A percentile compares a stretch with the other conserved stretches of the same genome.
Conservation (phyloP, 1,140 invertebrate genomes). For the Diorhabda sublineata region DNA sequence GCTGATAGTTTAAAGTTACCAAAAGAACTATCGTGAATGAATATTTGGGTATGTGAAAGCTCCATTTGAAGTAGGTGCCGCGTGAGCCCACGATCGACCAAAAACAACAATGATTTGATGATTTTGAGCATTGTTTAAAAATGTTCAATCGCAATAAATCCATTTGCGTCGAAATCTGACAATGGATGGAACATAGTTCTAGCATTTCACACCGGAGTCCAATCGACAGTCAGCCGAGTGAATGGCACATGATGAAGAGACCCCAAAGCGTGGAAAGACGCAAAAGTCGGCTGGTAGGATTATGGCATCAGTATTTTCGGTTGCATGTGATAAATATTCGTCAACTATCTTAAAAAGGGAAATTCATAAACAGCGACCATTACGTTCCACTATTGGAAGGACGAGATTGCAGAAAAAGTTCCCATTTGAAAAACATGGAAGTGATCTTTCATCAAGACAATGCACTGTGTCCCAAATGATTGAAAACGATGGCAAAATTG, state of each 20-base stretch:
- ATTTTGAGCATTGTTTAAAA: too few species aligned
- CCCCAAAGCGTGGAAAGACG: neutral
- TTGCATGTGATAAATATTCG: too few species aligned
- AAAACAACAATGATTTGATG: too few species aligned
- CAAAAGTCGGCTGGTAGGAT: neutral
- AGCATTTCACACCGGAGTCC: neutral
- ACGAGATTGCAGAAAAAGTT: neutral
- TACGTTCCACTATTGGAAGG: neutral
- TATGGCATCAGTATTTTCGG: neutral
- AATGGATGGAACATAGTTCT: too few species aligned
- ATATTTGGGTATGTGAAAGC: too few species aligned
- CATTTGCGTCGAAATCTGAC: too few species aligned
- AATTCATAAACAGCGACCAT: neutral
- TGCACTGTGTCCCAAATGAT: neutral
- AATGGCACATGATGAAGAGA: neutral
- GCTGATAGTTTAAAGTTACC: too few species aligned
- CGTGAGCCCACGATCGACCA: too few species aligned
- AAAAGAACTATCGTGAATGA: too few species aligned
- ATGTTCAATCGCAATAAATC: too few species aligned
- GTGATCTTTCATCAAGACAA: neutral
- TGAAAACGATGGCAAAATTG: neutral
- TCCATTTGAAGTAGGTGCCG: too few species aligned
- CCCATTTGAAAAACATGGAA: neutral
- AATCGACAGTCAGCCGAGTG: neutral
- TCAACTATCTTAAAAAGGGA: neutral